Percentiles rank a stretch among this genome's conserved stretches.
These are phyloP conservation scores for Drosophila pachea DNA, from an alignment of 1,140 invertebrate species.

Conservation along the genomic window DNA sequence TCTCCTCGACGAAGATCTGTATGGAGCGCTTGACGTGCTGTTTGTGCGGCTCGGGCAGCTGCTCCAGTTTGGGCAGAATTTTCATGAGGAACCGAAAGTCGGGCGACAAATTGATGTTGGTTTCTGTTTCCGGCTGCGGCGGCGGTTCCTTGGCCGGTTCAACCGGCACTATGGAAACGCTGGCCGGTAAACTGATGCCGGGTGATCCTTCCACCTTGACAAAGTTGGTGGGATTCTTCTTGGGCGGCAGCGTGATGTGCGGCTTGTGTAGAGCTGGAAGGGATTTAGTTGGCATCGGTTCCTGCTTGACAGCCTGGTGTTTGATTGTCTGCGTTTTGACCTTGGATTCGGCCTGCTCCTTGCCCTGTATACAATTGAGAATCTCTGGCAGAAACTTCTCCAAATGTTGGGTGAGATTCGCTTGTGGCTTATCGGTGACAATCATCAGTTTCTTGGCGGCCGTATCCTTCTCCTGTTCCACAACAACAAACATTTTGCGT, in stretches of 20 bases:
- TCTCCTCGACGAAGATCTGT: constrained; percentile 72
- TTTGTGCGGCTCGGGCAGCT: constrained; percentile 72
- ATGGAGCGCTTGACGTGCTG: constrained; percentile 72
- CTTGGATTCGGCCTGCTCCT: constrained; percentile 47
- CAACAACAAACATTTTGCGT: constrained; percentile 73
- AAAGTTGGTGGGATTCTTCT: constrained; percentile 74
- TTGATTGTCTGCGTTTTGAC: constrained; percentile 22
- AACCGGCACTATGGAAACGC: constrained; percentile 21
- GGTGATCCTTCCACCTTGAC: constrained; percentile 41
- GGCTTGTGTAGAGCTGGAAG: constrained; percentile 31
- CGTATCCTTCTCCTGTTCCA: constrained; percentile 67
- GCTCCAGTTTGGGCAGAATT: constrained; percentile 71
- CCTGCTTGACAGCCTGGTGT: constrained; percentile 15
- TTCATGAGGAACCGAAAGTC: constrained; percentile 77
- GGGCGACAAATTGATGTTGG: constrained; percentile 70
- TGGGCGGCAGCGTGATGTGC: constrained; percentile 71
- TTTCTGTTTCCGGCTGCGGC: constrained; percentile 46
- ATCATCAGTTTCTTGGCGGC: constrained; percentile 66
- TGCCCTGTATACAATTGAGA: constrained; percentile 65
- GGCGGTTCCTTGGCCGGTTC: constrained; percentile 22
- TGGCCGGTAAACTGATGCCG: constrained; percentile 22
- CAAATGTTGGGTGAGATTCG: constrained; percentile 65
- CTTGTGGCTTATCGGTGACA: constrained; percentile 63
- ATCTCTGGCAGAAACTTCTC: constrained; percentile 72
- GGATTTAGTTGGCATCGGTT: constrained; percentile 8